A percentile compares a stretch with the other conserved stretches of the same genome.
phyloP scores from a whole-genome alignment of 1,140 invertebrate genomes.

The Homarus americanus region DNA sequence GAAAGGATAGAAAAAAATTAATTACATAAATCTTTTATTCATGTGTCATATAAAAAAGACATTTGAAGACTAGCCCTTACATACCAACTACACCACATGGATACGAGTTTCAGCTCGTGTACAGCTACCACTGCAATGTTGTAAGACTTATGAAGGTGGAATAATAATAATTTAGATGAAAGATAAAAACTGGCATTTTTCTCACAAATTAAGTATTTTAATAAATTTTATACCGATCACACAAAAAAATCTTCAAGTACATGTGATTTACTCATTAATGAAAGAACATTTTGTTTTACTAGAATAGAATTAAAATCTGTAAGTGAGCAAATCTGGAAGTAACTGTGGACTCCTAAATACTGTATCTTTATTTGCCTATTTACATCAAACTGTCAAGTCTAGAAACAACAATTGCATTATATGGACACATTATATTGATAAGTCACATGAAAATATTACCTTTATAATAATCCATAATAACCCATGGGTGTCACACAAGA shows the following conservation, averaged over 20 bases:
- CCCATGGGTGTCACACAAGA: constrained; percentile 11
- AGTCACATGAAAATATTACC: constrained; percentile 14
- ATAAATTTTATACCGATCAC: too few relatives aligned
- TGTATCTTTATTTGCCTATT: neutral
- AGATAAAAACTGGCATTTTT: constrained; percentile 37
- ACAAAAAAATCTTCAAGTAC: neutral
- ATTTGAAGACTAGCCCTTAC: constrained; percentile 36
- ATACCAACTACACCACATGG: constrained; percentile 17
- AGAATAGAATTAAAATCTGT: neutral
- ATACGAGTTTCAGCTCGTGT: constrained; percentile 34
- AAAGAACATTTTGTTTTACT: neutral
- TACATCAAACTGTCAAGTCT: neutral
- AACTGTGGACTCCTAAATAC: neutral
- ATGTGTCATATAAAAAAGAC: neutral
- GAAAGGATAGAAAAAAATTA: neutral
- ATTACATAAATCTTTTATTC: constrained; percentile 37
- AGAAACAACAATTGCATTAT: neutral
- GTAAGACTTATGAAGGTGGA: neutral
- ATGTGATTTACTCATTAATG: neutral
- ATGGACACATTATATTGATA: constrained; percentile 1
- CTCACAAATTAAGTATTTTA: constrained; percentile 29
- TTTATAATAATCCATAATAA: neutral
- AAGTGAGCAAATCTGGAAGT: constrained; percentile 1
- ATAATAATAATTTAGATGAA: neutral
- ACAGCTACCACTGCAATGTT: constrained; percentile 1